phyloP scores from a whole-genome alignment of 53 echinoderm and acorn worm species.

The Temnopleurus reevesii region DNA sequence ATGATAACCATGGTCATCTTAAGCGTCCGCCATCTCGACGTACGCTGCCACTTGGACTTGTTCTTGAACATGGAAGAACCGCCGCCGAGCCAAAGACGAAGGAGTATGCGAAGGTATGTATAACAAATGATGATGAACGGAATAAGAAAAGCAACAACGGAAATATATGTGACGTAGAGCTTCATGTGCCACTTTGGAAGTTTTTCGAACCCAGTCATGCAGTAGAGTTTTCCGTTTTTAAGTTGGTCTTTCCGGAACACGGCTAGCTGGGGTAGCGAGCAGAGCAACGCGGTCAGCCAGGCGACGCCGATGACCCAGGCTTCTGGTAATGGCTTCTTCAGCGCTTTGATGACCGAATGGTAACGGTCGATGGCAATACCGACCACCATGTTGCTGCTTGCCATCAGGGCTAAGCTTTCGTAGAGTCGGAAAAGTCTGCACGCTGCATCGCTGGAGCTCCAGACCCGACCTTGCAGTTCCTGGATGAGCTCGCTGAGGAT shows the following conservation, averaged over 20 bases:
- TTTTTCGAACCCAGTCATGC: constrained; percentile 68
- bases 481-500: constrained; percentile 81
- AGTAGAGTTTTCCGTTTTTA: constrained; percentile 36
- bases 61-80: constrained; percentile 86
- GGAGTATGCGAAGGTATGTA: constrained; percentile 80
- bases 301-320: constrained; percentile 64
- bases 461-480: constrained; percentile 63
- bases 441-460: constrained; percentile 71
- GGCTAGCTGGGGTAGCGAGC: constrained; percentile 78
- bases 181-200: constrained; percentile 54
- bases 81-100: constrained; percentile 77
- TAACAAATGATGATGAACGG: constrained; percentile 85
- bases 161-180: constrained; percentile 78
- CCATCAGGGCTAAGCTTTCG: constrained; percentile 82
- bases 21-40: constrained; percentile 86
- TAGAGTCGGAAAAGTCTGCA: constrained; percentile 77
- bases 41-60: constrained; percentile 86
- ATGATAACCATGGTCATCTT: constrained; percentile 99
- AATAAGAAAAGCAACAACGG: constrained; percentile 75
- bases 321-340: constrained; percentile 79
- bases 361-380: constrained; percentile 90
- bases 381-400: constrained; percentile 93
- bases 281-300: constrained; percentile 72
- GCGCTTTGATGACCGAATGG: constrained; percentile 88
- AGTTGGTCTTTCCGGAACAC: constrained; percentile 67